Evolutionary conservation across 2,888 invertebrate species (phyloP).

Genomic region (Acanthopleura granulata): DNA sequence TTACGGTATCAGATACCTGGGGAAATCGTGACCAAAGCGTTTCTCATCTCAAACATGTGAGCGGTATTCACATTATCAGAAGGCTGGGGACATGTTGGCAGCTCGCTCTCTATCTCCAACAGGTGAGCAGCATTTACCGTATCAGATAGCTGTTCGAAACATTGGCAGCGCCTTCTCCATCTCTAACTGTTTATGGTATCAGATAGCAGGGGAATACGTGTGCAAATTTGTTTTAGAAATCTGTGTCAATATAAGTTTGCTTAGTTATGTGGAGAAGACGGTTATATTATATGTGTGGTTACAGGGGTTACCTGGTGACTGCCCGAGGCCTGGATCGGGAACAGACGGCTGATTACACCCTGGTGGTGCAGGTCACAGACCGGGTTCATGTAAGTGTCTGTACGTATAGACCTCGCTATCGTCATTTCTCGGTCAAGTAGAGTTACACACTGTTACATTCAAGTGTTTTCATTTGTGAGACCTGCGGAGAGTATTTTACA

Average conservation of each 20-base stretch:
- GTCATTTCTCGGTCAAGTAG: too few relatives aligned
- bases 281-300: not conserved
- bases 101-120: slow-evolving; percentile 27
- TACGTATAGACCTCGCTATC: too few relatives aligned
- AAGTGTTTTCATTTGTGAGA: too few relatives aligned
- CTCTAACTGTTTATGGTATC: too few relatives aligned
- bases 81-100: slow-evolving; percentile 25
- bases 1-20: slow-evolving; percentile 28
- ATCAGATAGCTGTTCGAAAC: not conserved
- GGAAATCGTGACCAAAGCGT: slow-evolving; percentile 26
- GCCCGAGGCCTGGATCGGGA: slow-evolving; percentile 33
- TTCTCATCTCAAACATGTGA: slow-evolving; percentile 30
- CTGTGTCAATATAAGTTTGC: too few relatives aligned
- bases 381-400: slow-evolving; percentile 33
- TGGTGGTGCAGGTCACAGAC: slow-evolving; percentile 31
- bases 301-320: slow-evolving; percentile 32
- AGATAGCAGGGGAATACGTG: too few relatives aligned
- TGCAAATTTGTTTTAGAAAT: too few relatives aligned
- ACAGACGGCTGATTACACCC: slow-evolving; percentile 16
- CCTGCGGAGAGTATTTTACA: too few relatives aligned
- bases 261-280: too few relatives aligned
- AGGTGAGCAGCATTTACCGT: slow-evolving; percentile 20
- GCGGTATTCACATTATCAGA: slow-evolving; percentile 25
- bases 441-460: too few relatives aligned
- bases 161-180: too few relatives aligned